phyloP scores from a whole-genome alignment of 2,113 vertebrate species.

The Aythya baeri region DNA sequence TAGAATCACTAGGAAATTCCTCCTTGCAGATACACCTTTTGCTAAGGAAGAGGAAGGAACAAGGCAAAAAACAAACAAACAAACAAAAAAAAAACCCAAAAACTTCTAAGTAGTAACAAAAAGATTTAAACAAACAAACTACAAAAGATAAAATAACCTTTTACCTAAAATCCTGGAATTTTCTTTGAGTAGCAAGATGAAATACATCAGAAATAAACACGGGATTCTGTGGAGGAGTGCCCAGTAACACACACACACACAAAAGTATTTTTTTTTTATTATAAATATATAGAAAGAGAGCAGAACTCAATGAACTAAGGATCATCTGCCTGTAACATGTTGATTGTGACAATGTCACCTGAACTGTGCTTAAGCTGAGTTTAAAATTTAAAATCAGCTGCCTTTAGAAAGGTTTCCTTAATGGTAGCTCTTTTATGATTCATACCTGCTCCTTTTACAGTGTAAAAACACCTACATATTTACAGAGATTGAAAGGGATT shows the following conservation, averaged over 20 bases:
- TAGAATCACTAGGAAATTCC: neutral
- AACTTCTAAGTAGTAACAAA: neutral
- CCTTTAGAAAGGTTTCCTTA: neutral
- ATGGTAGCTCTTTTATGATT: neutral
- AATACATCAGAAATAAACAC: neutral
- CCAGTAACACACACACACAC: neutral
- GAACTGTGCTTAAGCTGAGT: neutral
- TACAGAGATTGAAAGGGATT: slow-evolving; percentile 5
- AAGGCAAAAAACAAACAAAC: neutral
- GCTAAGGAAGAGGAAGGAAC: neutral
- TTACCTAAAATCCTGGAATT: neutral
- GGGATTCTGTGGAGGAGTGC: neutral
- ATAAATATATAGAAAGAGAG: neutral
- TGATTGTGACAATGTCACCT: neutral
- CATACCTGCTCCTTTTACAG: neutral
- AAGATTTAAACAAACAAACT: neutral
- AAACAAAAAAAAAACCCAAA: neutral
- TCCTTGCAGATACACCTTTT: neutral
- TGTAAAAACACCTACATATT: slow-evolving; percentile 8
- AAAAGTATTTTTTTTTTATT: neutral
- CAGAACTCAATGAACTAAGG: neutral
- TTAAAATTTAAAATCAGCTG: neutral
- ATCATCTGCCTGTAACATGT: neutral
- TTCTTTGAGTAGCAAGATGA: neutral
- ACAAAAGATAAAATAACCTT: neutral